Base-by-base conservation (phyloP, 1,140 invertebrate species). In the Vanessa atalanta region DNA sequence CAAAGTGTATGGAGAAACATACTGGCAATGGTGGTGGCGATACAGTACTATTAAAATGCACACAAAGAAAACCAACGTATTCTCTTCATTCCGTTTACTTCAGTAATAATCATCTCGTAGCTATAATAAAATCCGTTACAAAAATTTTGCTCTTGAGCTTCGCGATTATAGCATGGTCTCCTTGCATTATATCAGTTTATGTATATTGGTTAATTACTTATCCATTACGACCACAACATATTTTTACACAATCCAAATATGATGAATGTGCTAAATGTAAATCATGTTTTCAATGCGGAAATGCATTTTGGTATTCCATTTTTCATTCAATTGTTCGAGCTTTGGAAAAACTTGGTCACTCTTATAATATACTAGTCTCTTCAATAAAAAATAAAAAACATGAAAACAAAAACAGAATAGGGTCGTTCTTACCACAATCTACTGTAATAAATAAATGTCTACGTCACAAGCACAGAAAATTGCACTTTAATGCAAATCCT, bases 201-300 rank as follows among this genome's bases (percentile, higher is more conserved):
- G 14, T 78, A 15, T 73, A 60, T 66, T 78, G 75, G 79, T 37
- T 77, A 20, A 20, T 81, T 55, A 73, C 68, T 20, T 79, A 79
- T 77, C 76, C 79, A n/a, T 65, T 81, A 37, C 68, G 70, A 64
- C 77, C 79, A 37, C 73, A 67, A 12, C 65, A 73, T 13, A 55
- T 70, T 31, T 43, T 60, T 60, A 48, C 11, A 57, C 47, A 60
- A 16, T 48, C 47, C 2, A 51, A 66, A 31, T 5, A 15, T 11
- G 26, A 60, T 37, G 15, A 7, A 48, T 26, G 3, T n/a, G 47
- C 26, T 69, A 31, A 69, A 16, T 60, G 55, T 26, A 9, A 55
- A 14, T 60, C 67, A 15, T 60, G 55, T 69, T 60, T 60, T 47
- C 14, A 68, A n/a, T 53, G 14, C 55, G 20, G 31, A 57, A 26